Percentiles rank a stretch among this genome's conserved stretches.
These are phyloP conservation scores for Psammodynastes pulverulentus DNA, from an alignment of 2,113 vertebrate species.

Conservation along the genomic window DNA sequence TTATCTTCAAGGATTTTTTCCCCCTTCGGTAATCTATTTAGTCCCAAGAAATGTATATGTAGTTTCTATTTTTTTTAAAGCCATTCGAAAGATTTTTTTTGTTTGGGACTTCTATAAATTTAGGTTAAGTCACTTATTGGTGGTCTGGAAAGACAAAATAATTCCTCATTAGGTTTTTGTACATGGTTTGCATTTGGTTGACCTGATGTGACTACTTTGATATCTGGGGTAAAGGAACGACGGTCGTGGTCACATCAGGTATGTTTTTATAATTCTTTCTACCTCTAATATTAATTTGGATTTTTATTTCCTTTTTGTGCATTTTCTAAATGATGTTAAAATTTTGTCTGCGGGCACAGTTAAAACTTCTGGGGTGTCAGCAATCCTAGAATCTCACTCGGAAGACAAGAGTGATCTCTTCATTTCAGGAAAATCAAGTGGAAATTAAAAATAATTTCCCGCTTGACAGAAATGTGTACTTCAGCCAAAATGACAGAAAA, in stretches of 20 bases:
- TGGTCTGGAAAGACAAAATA: neutral
- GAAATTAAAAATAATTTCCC: neutral
- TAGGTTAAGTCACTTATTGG: neutral
- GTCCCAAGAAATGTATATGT: neutral
- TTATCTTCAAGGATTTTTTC: neutral
- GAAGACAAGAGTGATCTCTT: neutral
- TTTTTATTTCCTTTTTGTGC: neutral
- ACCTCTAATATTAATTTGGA: neutral
- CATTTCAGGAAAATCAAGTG: neutral
- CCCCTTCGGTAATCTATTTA: neutral
- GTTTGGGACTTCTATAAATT: neutral
- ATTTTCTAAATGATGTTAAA: neutral
- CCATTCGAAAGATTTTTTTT: neutral
- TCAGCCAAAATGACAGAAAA: neutral
- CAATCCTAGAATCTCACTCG: neutral
- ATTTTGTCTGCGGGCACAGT: neutral
- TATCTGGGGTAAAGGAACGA: neutral
- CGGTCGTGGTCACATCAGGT: neutral
- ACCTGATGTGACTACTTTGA: constrained; percentile 15
- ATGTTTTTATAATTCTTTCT: constrained; percentile 11
- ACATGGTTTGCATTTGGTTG: neutral
- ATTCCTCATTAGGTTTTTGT: constrained; percentile 16
- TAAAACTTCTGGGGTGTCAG: too few species aligned
- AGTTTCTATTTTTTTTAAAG: neutral
- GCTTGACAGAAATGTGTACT: neutral